Conservation (phyloP, 2,888 invertebrate species). For the Smittia sp. region DNA sequence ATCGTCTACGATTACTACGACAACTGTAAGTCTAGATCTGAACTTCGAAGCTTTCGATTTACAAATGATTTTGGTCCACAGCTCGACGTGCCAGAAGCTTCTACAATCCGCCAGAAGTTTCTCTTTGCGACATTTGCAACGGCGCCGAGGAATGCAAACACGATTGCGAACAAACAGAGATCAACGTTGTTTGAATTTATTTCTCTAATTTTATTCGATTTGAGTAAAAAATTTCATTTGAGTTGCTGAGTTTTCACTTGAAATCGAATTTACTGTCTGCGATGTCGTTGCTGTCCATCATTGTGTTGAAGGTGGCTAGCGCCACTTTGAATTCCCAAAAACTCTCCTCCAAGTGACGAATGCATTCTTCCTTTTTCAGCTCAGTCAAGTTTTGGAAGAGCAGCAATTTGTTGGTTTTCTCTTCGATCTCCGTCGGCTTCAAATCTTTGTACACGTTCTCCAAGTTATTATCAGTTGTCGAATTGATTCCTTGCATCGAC, state of each 20-base stretch:
- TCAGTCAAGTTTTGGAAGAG: neutral
- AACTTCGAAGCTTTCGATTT: neutral
- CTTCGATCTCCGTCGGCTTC: neutral
- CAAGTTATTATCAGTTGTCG: neutral
- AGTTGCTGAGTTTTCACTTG: no score
- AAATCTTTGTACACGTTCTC: neutral
- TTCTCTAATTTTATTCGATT: no score
- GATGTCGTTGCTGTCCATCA: neutral
- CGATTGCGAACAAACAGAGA: neutral
- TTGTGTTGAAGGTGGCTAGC: neutral
- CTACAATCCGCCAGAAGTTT: slow-evolving; percentile 64
- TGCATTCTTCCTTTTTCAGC: neutral
- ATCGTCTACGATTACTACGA: slow-evolving; percentile 90
- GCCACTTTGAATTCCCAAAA: neutral
- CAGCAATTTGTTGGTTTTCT: neutral
- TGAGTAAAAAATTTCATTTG: no score
- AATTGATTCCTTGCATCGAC: neutral
- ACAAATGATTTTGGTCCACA: no score
- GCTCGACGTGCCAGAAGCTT: slow-evolving; percentile 80
- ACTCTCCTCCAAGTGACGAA: neutral
- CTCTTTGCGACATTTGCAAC: slow-evolving; percentile 81
- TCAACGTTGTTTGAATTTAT: neutral
- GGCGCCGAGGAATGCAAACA: slow-evolving; percentile 58
- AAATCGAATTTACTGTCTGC: neutral
- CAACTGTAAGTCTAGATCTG: slow-evolving; percentile 65